phyloP scores from a whole-genome alignment of 1,140 invertebrate species.

The Eulimnadia texana region DNA sequence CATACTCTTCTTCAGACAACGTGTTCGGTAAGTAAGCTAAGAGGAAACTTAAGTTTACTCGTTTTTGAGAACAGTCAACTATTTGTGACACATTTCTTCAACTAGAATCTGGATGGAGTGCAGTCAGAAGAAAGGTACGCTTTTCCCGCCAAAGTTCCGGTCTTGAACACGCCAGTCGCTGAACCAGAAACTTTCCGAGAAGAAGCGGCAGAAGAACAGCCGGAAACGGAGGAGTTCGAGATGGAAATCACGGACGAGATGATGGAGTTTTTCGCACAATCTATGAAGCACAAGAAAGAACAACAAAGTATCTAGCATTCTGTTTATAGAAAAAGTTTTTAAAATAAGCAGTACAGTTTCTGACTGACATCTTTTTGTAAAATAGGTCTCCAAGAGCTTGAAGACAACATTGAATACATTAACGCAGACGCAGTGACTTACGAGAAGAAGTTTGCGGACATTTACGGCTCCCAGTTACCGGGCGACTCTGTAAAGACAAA shows the following conservation, averaged over 20 bases:
- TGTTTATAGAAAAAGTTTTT: neutral
- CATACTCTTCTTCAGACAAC: slow-evolving; percentile 28
- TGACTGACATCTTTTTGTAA: neutral
- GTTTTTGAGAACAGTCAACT: too few relatives aligned
- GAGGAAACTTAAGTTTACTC: too few relatives aligned
- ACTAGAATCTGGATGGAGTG: too few relatives aligned
- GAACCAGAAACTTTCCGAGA: too few relatives aligned
- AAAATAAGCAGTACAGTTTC: neutral
- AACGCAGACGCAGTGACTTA: slow-evolving; percentile 25
- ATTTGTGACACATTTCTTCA: too few relatives aligned
- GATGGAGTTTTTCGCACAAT: slow-evolving; percentile 44
- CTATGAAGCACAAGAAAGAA: slow-evolving; percentile 38
- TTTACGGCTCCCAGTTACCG: slow-evolving; percentile 20
- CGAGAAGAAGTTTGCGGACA: slow-evolving; percentile 14
- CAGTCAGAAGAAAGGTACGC: too few relatives aligned
- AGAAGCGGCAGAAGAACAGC: neutral
- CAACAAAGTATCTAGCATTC: slow-evolving; percentile 18
- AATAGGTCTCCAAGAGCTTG: neutral
- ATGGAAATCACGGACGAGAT: slow-evolving; percentile 47
- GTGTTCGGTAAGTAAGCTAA: neutral
- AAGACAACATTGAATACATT: slow-evolving; percentile 21
- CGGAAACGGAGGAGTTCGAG: slow-evolving; percentile 28
- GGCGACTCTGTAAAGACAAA: neutral
- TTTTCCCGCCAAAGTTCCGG: too few relatives aligned
- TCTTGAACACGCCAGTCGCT: too few relatives aligned